A percentile compares a stretch with the other conserved stretches of the same genome.
Conservation (phyloP, 2,113 vertebrate genomes). For the Labeo catla region DNA sequence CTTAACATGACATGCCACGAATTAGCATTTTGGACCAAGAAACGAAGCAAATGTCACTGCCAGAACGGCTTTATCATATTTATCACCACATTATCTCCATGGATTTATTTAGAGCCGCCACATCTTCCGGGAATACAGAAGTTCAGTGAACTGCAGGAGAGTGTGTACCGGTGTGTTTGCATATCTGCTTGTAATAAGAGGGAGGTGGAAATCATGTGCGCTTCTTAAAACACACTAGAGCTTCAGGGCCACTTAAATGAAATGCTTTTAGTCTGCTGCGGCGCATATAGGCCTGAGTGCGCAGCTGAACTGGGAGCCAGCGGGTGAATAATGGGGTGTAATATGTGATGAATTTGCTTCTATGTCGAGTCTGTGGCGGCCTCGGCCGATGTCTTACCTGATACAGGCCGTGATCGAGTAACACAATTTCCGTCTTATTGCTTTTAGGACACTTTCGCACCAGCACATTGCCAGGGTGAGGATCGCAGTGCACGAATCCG, state of each 20-base stretch:
- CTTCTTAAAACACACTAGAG: constrained; percentile 45
- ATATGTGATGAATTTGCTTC: constrained; percentile 65
- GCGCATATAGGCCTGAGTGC: constrained; percentile 44
- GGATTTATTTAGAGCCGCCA: constrained; percentile 51
- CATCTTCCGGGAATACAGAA: constrained; percentile 29
- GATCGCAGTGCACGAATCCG: constrained; percentile 97
- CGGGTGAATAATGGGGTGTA: constrained; percentile 70
- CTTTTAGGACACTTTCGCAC: constrained; percentile 83
- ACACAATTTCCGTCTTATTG: constrained; percentile 83
- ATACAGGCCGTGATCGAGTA: constrained; percentile 96
- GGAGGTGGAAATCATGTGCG: not conserved
- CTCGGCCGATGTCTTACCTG: constrained; percentile 80
- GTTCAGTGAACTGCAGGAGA: not conserved
- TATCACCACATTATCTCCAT: constrained; percentile 58
- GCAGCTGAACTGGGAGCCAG: constrained; percentile 53
- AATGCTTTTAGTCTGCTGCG: constrained; percentile 71
- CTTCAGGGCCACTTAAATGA: constrained; percentile 72
- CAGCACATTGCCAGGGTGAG: constrained; percentile 93
- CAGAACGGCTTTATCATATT: constrained; percentile 43
- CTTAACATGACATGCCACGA: constrained; percentile 31
- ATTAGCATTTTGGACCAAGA: constrained; percentile 64
- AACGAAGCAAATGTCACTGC: not conserved
- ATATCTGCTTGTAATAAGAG: constrained; percentile 36
- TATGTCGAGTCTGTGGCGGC: constrained; percentile 43
- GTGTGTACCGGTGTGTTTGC: constrained; percentile 5